A percentile compares a stretch with the other conserved stretches of the same genome.
These are phyloP conservation scores for Isichthys henryi DNA, from an alignment of 2,113 vertebrate genomes.

Conservation along the genomic window DNA sequence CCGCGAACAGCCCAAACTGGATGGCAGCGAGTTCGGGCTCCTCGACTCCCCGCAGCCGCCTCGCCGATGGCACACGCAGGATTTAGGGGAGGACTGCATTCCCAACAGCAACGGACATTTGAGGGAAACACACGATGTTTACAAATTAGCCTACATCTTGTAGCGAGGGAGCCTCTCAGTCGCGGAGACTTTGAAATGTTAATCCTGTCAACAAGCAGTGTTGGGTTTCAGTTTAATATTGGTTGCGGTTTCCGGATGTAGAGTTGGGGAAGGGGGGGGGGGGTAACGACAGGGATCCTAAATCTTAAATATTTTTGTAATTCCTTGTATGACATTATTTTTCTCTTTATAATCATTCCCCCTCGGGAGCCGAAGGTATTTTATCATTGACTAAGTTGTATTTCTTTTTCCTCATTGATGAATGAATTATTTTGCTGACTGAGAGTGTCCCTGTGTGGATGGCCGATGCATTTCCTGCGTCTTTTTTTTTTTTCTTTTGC, in stretches of 20 bases:
- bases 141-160: conserved; percentile 47
- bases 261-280: neutral
- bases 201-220: neutral
- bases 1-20: conserved; percentile 49
- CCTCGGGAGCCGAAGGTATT: neutral
- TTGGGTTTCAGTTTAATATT: conserved; percentile 6
- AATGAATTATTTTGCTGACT: neutral
- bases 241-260: neutral
- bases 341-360: conserved; percentile 16
- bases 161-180: conserved; percentile 24
- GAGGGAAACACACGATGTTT: conserved; percentile 36
- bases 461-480: neutral
- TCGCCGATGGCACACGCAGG: conserved; percentile 25
- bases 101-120: conserved; percentile 45
- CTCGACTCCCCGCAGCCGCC: conserved; percentile 34
- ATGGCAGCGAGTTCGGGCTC: conserved; percentile 52
- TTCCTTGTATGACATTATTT: conserved; percentile 16
- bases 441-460: neutral
- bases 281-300: conserved; percentile 1
- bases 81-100: conserved; percentile 23
- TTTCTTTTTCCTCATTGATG: neutral
- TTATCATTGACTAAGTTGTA: neutral
- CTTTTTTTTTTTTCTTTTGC: neutral
- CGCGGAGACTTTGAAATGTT: neutral
- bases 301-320: conserved; percentile 23